Base-by-base conservation (phyloP, 2,797 vertebrate species). In the Poeciliopsis infans region DNA sequence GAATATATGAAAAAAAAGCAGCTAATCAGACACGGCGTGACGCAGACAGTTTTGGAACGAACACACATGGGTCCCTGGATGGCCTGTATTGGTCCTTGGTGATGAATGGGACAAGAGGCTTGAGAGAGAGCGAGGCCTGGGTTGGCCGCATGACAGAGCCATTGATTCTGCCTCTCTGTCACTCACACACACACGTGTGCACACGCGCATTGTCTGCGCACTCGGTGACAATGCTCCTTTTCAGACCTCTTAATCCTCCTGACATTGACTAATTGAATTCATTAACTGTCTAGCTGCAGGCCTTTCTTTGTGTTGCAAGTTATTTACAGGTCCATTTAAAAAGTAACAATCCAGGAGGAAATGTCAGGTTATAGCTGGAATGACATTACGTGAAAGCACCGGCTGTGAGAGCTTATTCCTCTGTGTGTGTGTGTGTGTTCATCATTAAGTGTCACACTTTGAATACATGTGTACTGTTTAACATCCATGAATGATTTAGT, bases 251-350 rank as follows among this genome's bases (percentile, higher is more conserved):
- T 92, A 88, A 92, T 94, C 75, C 79, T 80, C 85, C 75, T 39
- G 81, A 83, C 80, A 61, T 81, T 87, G 91, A 92, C 91, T 94
- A 94, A 94, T 93, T 93, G 88, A 92, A 92, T 94, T 94, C 88
- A 91, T 94, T 91, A 93, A 84, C 59, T 13, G 12, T 51, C 33
- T 36, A 47, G 72, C 86, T 49, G 73, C 81, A 43, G 80, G 79
- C 75, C 33, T 28, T 82, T 87, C 90, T 82, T 87, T 90, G 89
- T 88, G 84, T 79, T 83, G 72, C 49, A 51, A 10, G 89, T 88
- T 94, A 93, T 94, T 94, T 93, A 89, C 91, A 88, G 87, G 85
- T 89, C 85, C 81, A 78, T 92, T 92, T 91, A 84, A 82, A 90
- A 81, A 75, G 76, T 84, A 79, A 89, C 91, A 95, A 91, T 87